Conservation (phyloP, 2,888 invertebrate genomes). For the Acanthococcus lagerstroemiae region DNA sequence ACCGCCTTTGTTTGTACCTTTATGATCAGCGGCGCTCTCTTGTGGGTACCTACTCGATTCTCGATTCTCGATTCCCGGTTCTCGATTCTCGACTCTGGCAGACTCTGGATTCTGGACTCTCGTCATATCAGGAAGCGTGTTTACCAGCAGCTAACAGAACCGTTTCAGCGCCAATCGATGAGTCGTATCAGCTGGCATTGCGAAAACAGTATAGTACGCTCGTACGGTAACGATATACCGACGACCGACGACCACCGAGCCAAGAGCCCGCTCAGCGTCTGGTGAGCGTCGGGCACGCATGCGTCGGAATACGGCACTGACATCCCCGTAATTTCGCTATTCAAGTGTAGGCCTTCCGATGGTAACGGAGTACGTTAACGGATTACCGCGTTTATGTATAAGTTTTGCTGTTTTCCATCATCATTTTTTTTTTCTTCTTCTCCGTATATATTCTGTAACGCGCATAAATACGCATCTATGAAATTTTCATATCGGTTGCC, state of each 20-base stretch:
- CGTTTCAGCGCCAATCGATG: constrained; percentile 22
- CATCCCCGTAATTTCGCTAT: constrained; percentile 24
- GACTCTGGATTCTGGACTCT: too few species aligned
- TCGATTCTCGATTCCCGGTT: too few species aligned
- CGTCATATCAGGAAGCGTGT: too few species aligned
- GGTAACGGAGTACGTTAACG: constrained; percentile 17
- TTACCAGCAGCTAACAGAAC: not conserved
- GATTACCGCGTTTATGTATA: constrained; percentile 20
- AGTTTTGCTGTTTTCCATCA: not conserved
- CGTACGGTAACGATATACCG: too few species aligned
- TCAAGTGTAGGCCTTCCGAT: constrained; percentile 21
- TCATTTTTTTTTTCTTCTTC: not conserved
- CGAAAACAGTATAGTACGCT: too few species aligned
- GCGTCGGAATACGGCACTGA: constrained; percentile 12
- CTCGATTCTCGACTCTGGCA: too few species aligned
- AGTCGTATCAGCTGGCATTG: constrained; percentile 26
- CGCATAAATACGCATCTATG: constrained; percentile 2
- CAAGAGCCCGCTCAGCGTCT: constrained; percentile 8
- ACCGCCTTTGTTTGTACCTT: too few species aligned
- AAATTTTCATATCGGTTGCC: constrained; percentile 1
- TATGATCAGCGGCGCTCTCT: too few species aligned
- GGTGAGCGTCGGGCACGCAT: not conserved
- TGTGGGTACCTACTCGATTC: too few species aligned
- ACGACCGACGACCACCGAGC: too few species aligned
- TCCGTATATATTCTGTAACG: constrained; percentile 3